Evolutionary conservation across 1,140 invertebrate species (phyloP).

Genomic region (Steinernema khuongi): DNA sequence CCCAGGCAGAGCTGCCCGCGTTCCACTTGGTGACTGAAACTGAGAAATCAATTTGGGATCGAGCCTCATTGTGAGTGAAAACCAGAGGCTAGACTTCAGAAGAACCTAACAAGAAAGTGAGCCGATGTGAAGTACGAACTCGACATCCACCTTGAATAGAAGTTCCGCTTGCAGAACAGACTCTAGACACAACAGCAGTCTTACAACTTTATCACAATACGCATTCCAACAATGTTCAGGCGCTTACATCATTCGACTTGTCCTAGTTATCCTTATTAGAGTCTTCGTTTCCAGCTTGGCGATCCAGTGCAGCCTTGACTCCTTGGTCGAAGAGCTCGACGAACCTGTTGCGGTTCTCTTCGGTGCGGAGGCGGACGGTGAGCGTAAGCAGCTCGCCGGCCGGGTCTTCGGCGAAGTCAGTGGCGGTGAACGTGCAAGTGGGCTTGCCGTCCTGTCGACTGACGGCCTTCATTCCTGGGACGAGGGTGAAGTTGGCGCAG

Average conservation of each 20-base stretch:
- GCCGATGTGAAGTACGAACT: no score
- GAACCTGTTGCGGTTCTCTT: background rate
- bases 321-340: background rate
- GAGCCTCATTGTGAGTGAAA: no score
- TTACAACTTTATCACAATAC: background rate
- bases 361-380: background rate
- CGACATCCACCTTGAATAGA: no score
- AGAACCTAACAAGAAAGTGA: no score
- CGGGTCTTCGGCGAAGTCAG: background rate
- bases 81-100: no score
- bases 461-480: background rate
- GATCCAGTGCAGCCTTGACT: background rate
- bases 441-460: background rate
- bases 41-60: no score
- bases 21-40: no score
- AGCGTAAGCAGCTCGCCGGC: background rate
- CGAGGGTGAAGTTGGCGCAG: slow-evolving; percentile 61
- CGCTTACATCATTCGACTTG: background rate
- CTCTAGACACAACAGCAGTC: background rate
- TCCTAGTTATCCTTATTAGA: background rate
- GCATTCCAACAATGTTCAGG: background rate
- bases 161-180: no score
- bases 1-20: no score
- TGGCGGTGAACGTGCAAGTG: background rate
- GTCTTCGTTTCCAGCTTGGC: background rate